Evolutionary conservation across 2,888 invertebrate species (phyloP).

Genomic region (Diaprepes abbreviatus): DNA sequence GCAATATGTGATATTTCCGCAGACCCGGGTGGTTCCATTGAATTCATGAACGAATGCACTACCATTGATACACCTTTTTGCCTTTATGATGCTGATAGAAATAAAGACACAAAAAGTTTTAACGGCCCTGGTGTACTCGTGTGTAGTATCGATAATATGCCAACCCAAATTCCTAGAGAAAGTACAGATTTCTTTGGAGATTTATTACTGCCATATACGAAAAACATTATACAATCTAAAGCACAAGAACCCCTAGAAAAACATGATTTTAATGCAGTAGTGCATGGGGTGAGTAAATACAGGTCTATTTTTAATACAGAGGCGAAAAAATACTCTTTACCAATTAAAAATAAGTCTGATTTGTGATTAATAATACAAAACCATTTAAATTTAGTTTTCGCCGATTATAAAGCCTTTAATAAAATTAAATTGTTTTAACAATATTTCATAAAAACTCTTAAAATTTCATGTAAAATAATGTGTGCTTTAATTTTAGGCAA

Average conservation of each 20-base stretch:
- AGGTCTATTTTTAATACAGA: too few relatives aligned
- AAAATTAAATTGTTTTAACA: too few relatives aligned
- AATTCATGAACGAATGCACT: conserved; percentile 99
- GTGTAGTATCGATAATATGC: conserved; percentile 99
- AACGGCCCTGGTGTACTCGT: conserved; percentile 97
- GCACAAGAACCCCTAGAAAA: conserved; percentile 84
- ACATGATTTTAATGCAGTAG: conserved; percentile 80
- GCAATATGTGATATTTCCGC: conserved; percentile 99
- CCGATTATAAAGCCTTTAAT: too few relatives aligned
- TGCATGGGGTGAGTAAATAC: conserved; percentile 78
- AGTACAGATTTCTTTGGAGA: conserved; percentile 98
- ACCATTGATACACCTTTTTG: conserved; percentile 99
- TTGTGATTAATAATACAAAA: too few relatives aligned
- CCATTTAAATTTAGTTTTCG: too few relatives aligned
- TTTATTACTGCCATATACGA: conserved; percentile 87
- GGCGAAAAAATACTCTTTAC: too few relatives aligned
- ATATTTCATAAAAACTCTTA: too few relatives aligned
- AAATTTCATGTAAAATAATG: too few relatives aligned
- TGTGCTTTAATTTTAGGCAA: conserved; percentile 77
- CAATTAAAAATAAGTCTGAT: too few relatives aligned
- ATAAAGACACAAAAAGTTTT: conserved; percentile 96
- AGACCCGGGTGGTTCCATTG: conserved; percentile 90
- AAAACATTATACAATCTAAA: conserved; percentile 88
- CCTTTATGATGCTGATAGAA: conserved; percentile 98
- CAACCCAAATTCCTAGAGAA: conserved; percentile 97